phyloP scores from a whole-genome alignment of 1,140 invertebrate species.

The Papilio machaon region DNA sequence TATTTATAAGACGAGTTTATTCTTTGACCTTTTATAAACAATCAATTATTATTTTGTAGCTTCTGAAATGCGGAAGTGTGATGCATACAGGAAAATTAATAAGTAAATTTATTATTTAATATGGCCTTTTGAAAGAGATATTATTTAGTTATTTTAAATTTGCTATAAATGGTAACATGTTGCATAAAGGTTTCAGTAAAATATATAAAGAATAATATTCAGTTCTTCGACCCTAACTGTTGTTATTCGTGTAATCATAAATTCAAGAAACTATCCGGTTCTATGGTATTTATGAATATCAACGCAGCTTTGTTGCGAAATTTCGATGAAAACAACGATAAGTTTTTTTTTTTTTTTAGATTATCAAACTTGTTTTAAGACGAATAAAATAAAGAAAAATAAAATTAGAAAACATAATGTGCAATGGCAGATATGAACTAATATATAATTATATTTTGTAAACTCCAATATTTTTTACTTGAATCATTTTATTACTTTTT shows the following conservation, averaged over 20 bases:
- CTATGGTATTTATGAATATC: slow-evolving; percentile 11
- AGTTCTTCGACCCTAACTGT: slow-evolving; percentile 19
- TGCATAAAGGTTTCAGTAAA: not conserved
- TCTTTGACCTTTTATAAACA: slow-evolving; percentile 5
- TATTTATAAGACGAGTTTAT: not conserved
- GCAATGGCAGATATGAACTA: not conserved
- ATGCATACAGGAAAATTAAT: not conserved
- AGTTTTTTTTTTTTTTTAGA: not conserved
- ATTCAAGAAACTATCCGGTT: slow-evolving; percentile 8
- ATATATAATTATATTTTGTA: not conserved
- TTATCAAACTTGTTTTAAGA: not conserved
- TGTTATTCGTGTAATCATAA: not conserved
- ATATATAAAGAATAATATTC: not conserved
- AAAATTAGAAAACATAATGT: not conserved
- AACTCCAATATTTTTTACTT: not conserved
- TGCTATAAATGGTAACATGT: not conserved
- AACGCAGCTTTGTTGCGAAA: not conserved
- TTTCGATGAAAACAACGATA: not conserved
- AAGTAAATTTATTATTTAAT: not conserved
- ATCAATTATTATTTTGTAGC: not conserved
- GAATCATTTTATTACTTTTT: not conserved
- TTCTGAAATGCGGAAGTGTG: not conserved
- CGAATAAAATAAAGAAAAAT: not conserved
- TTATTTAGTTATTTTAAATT: not conserved
- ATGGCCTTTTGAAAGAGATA: too few species aligned